phyloP scores from a whole-genome alignment of 2,888 invertebrate species.

The Synergus itoensis region DNA sequence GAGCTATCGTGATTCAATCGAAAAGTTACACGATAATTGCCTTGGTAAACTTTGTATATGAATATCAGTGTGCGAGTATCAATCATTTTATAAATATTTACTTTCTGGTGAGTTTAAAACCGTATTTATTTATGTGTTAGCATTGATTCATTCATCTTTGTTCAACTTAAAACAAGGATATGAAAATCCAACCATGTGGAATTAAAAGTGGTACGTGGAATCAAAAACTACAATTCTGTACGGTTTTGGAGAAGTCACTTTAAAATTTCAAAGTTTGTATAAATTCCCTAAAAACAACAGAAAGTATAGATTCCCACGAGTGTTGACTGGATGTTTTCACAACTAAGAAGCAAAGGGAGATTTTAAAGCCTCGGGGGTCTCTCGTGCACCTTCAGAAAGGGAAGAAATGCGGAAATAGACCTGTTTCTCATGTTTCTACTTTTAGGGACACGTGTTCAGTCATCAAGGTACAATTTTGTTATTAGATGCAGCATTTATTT shows the following conservation, averaged over 20 bases:
- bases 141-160: no score
- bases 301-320: constrained; percentile 60
- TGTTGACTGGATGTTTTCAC: constrained; percentile 61
- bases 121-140: background rate
- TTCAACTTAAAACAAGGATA: no score
- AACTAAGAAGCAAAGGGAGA: constrained; percentile 56
- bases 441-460: constrained; percentile 50
- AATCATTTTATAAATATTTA: background rate
- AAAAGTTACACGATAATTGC: background rate
- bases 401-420: constrained; percentile 48
- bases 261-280: constrained; percentile 11
- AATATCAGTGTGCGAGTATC: no score
- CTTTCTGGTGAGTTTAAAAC: background rate
- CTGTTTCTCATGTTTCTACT: constrained; percentile 48
- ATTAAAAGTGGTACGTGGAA: background rate
- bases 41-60: background rate
- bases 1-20: background rate
- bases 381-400: constrained; percentile 45
- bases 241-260: background rate
- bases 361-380: constrained; percentile 42
- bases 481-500: background rate
- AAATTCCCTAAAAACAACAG: constrained; percentile 58
- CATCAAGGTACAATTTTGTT: constrained; percentile 7
- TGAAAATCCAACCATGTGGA: no score
- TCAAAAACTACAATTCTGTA: background rate